These are phyloP conservation scores for Aeoliscus strigatus DNA, from an alignment of 2,797 vertebrate species.

Conservation along the genomic window DNA sequence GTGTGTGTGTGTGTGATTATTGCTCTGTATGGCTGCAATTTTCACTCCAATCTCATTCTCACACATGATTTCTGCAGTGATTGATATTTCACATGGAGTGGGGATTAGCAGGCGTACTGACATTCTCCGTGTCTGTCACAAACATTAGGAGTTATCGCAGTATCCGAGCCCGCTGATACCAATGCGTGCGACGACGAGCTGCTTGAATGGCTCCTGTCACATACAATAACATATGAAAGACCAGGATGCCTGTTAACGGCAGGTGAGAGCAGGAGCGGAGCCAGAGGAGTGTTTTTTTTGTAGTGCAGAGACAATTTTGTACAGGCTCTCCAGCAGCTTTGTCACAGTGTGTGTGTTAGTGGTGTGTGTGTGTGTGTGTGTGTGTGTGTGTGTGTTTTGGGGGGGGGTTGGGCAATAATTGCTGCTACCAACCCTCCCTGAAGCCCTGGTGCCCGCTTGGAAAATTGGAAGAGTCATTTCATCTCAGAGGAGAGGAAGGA, in stretches of 20 bases:
- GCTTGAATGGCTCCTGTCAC: slow-evolving; percentile 52
- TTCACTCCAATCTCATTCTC: slow-evolving; percentile 18
- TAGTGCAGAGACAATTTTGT: slow-evolving; percentile 49
- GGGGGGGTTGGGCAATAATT: slow-evolving; percentile 61
- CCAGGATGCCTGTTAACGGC: slow-evolving; percentile 47
- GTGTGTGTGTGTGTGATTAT: slow-evolving; percentile 28
- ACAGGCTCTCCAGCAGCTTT: slow-evolving; percentile 49
- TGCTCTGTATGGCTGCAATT: slow-evolving; percentile 19
- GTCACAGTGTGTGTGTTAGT: slow-evolving; percentile 34
- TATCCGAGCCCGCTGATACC: too few relatives aligned
- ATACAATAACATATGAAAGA: slow-evolving; percentile 47
- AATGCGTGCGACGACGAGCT: too few relatives aligned
- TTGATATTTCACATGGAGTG: slow-evolving; percentile 14
- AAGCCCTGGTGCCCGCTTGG: slow-evolving; percentile 51
- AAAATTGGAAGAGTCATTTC: slow-evolving; percentile 75
- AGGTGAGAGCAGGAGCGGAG: slow-evolving; percentile 48
- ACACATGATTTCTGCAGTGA: slow-evolving; percentile 5
- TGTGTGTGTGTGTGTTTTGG: slow-evolving; percentile 3
- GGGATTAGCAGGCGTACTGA: neutral
- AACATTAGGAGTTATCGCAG: too few relatives aligned
- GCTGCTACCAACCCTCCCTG: slow-evolving; percentile 36
- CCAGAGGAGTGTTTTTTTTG: slow-evolving; percentile 35
- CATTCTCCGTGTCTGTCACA: too few relatives aligned
- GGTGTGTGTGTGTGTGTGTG: slow-evolving; percentile 4
- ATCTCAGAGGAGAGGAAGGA: slow-evolving; percentile 66